Conservation (phyloP, 2,888 invertebrate genomes). For the Drosophila lutescens region DNA sequence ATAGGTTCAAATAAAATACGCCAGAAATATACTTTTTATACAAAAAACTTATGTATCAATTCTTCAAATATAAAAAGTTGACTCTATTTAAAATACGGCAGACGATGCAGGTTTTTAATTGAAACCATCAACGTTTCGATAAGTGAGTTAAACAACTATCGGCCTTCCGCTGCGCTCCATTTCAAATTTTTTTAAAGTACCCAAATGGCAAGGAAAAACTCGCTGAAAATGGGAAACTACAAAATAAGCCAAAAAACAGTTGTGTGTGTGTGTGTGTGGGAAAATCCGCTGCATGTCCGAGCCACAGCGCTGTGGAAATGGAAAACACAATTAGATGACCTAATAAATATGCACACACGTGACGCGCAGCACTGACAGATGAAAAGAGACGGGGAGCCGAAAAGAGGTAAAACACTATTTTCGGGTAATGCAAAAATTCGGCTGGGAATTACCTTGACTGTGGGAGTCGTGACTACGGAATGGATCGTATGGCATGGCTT, state of each 20-base stretch:
- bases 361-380: slow-evolving; percentile 36
- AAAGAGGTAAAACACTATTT: slow-evolving; percentile 52
- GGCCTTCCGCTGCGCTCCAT: slow-evolving; percentile 20
- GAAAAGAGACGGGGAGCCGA: slow-evolving; percentile 9
- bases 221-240: slow-evolving; percentile 7
- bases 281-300: slow-evolving; percentile 62
- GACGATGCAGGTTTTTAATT: slow-evolving; percentile 9
- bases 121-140: slow-evolving; percentile 18
- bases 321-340: slow-evolving; percentile 81
- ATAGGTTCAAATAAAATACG: too few relatives aligned
- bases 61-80: neutral
- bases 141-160: slow-evolving; percentile 20
- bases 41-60: too few relatives aligned
- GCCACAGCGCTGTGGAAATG: slow-evolving; percentile 62
- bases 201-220: slow-evolving; percentile 24
- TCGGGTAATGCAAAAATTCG: slow-evolving; percentile 69
- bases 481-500: slow-evolving; percentile 21
- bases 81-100: neutral
- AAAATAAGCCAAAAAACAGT: slow-evolving; percentile 22
- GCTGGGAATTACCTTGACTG: slow-evolving; percentile 77
- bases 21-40: too few relatives aligned
- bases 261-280: slow-evolving; percentile 62
- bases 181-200: slow-evolving; percentile 25
- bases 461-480: slow-evolving; percentile 43
- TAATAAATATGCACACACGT: slow-evolving; percentile 76